phyloP scores from a whole-genome alignment of 2,888 invertebrate species.

The Acleris emargana region DNA sequence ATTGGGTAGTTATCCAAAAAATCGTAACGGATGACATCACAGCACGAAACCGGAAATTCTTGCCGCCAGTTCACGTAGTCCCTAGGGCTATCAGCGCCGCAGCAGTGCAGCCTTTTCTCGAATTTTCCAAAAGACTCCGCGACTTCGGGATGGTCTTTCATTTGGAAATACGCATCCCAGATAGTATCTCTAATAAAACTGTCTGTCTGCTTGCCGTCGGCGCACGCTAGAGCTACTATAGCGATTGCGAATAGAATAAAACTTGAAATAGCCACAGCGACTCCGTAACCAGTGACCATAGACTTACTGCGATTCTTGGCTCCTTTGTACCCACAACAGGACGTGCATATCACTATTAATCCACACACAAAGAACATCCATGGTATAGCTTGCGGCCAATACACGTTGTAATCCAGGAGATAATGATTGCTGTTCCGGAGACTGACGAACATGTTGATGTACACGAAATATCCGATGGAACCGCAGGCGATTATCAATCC shows the following conservation, averaged over 20 bases:
- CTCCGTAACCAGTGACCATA: slow-evolving; percentile 56
- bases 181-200: slow-evolving; percentile 70
- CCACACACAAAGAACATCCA: slow-evolving; percentile 72
- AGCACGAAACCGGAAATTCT: slow-evolving; percentile 72
- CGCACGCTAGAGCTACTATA: slow-evolving; percentile 64
- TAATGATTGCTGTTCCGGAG: slow-evolving; percentile 71
- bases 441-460: slow-evolving; percentile 61
- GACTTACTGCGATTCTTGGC: slow-evolving; percentile 59
- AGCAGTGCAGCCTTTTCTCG: slow-evolving; percentile 72
- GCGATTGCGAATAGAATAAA: slow-evolving; percentile 56
- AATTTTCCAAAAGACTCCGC: slow-evolving; percentile 59
- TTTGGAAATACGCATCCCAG: slow-evolving; percentile 70
- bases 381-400: slow-evolving; percentile 76
- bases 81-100: slow-evolving; percentile 69
- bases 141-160: slow-evolving; percentile 57
- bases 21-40: slow-evolving; percentile 70
- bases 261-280: slow-evolving; percentile 55
- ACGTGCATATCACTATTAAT: slow-evolving; percentile 59
- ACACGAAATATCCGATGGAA: slow-evolving; percentile 69
- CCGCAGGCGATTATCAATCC: slow-evolving; percentile 59
- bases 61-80: slow-evolving; percentile 71
- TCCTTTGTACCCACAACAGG: slow-evolving; percentile 66
- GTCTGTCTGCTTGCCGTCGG: slow-evolving; percentile 63
- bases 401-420: slow-evolving; percentile 70
- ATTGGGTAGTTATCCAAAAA: slow-evolving; percentile 64